Evolutionary conservation across 1,140 invertebrate genomes (phyloP), one percentile per base, ranked within the genome.

Genomic region (Camponotus vicinus): DNA sequence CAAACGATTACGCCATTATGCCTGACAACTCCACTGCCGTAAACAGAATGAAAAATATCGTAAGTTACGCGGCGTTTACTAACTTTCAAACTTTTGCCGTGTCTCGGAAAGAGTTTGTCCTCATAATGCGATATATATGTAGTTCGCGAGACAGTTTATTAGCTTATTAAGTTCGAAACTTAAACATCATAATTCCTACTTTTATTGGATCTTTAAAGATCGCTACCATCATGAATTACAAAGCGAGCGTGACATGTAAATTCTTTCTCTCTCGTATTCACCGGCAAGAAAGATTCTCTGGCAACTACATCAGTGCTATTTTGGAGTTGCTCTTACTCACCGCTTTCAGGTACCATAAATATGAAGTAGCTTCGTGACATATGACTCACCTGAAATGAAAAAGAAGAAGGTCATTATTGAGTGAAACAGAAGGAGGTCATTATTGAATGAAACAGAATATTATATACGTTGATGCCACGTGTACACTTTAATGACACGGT

Each of bases 31-130:
- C 55, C 55, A 61, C 55, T 61, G 34, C 79, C 79, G 79, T 83
- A 83, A 83, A 83, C 79, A 83, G 79, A 83, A 83, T 83, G 79
- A 83, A 83, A 83, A 83, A 83, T 83, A 83, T 83, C 55, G 55
- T 42, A 42, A 73, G 69, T 73, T 83, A 49, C 27, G 27, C 15
- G 40, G 13, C 40, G 55, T 83, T 83, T 34, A 42, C 69, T 45
- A 73, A 83, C 79, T 83, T 83, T 49, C 73, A 61, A 83, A 83
- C 79, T 83, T 71, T 59, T 27, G 40, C 18, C 55, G 27, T 49
- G 52, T 61, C 67, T 71, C n/a, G 18, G 52, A 27, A 45, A 82
- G 40, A 49, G 69, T 49, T 13, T 18, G 69, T 61, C 40, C n/a
- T 49, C 21, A 75, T 49, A 61, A 83, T 57, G 55, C 27, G 52